Evolutionary conservation across 2,113 vertebrate genomes (phyloP).

Genomic region (Oreochromis aureus): DNA sequence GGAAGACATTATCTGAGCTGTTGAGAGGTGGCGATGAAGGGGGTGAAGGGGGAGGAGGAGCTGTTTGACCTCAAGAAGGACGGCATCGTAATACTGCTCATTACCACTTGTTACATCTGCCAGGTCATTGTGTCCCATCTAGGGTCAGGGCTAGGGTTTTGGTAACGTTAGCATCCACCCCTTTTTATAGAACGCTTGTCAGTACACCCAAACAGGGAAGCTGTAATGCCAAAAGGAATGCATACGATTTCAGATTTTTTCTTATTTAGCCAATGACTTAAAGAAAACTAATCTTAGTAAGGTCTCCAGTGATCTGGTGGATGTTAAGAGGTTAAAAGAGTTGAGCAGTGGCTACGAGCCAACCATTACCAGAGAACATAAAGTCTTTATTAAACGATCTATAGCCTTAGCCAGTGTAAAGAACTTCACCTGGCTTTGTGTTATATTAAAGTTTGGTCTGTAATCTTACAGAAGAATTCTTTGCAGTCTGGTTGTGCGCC

Average conservation of each 20-base stretch:
- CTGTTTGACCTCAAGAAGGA: constrained; percentile 29
- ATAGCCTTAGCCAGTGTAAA: neutral
- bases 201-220: neutral
- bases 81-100: neutral
- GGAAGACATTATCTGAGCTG: constrained; percentile 51
- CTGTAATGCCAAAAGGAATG: neutral
- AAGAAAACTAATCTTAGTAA: neutral
- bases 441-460: constrained; percentile 4
- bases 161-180: neutral
- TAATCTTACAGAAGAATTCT: neutral
- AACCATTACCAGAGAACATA: neutral
- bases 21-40: constrained; percentile 55
- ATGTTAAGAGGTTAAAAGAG: neutral
- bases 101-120: neutral
- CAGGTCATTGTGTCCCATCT: neutral
- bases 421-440: neutral
- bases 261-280: neutral
- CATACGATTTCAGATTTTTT: neutral
- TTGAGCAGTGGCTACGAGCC: neutral
- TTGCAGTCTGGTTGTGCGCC: constrained; percentile 3
- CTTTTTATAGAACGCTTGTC: neutral
- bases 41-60: constrained; percentile 39
- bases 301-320: neutral
- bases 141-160: neutral
- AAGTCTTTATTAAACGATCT: neutral